These are phyloP conservation scores for Malacoraja senta DNA, from an alignment of 2,797 vertebrate species.

Conservation along the genomic window DNA sequence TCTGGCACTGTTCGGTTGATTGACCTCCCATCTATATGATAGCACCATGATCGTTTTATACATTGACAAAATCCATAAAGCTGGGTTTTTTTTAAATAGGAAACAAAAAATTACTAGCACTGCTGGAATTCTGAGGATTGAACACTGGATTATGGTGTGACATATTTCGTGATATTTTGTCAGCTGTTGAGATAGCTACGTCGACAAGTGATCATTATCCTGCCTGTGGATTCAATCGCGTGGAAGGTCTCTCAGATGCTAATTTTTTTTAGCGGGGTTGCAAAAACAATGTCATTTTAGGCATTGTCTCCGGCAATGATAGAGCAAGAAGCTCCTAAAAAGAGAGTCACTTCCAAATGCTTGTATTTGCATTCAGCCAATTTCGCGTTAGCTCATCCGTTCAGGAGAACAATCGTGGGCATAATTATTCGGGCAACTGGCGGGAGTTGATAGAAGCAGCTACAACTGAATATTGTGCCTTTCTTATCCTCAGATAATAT, in stretches of 20 bases:
- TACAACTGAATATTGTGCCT: background rate
- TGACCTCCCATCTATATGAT: background rate
- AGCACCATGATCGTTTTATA: background rate
- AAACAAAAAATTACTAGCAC: background rate
- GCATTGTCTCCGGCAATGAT: background rate
- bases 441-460: background rate
- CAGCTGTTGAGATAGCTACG: constrained; percentile 7
- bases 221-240: background rate
- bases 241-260: background rate
- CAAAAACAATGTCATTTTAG: background rate
- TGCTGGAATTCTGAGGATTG: background rate
- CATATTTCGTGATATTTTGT: constrained; percentile 1
- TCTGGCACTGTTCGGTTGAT: too few species aligned
- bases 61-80: background rate
- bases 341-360: background rate
- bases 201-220: constrained; percentile 18
- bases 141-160: background rate
- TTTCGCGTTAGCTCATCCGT: background rate
- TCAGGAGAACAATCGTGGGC: too few species aligned
- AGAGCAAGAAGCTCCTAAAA: background rate
- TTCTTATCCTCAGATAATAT: background rate
- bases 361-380: background rate
- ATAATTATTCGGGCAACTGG: background rate
- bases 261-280: background rate
- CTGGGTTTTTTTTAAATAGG: background rate